These are phyloP conservation scores for Cotesia vestalis DNA, from an alignment of 1,140 invertebrate genomes.

Conservation along the genomic window DNA sequence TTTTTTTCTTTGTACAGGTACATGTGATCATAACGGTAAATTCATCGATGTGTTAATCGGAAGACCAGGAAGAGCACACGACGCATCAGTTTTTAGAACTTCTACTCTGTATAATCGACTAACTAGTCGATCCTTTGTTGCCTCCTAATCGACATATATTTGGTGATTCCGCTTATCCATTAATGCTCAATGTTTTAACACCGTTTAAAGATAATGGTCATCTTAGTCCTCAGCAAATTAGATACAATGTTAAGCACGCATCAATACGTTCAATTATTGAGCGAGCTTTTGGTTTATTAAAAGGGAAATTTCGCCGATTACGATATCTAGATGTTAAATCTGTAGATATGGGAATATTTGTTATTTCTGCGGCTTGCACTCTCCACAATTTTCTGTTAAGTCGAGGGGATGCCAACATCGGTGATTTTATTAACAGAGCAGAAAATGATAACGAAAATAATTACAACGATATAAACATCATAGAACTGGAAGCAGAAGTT, in stretches of 20 bases:
- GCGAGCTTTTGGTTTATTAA: constrained; percentile 44
- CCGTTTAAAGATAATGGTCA: constrained; percentile 43
- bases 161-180: constrained; percentile 45
- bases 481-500: not conserved
- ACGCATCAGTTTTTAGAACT: constrained; percentile 40
- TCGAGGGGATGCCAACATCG: constrained; percentile 18
- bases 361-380: constrained; percentile 41
- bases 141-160: constrained; percentile 31
- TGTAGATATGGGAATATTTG: constrained; percentile 30
- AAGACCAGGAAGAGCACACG: constrained; percentile 45
- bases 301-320: constrained; percentile 42
- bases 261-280: constrained; percentile 41
- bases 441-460: not conserved
- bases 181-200: constrained; percentile 37
- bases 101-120: constrained; percentile 37
- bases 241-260: constrained; percentile 38
- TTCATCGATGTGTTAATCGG: constrained; percentile 45
- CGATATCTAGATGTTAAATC: constrained; percentile 43
- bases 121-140: constrained; percentile 39
- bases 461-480: not conserved
- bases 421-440: not conserved
- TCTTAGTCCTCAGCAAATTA: constrained; percentile 27
- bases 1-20: not conserved
- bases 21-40: constrained; percentile 37
- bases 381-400: constrained; percentile 44